These are phyloP conservation scores for Gallinago jamesoni DNA, from an alignment of 2,113 vertebrate species.

Conservation along the genomic window DNA sequence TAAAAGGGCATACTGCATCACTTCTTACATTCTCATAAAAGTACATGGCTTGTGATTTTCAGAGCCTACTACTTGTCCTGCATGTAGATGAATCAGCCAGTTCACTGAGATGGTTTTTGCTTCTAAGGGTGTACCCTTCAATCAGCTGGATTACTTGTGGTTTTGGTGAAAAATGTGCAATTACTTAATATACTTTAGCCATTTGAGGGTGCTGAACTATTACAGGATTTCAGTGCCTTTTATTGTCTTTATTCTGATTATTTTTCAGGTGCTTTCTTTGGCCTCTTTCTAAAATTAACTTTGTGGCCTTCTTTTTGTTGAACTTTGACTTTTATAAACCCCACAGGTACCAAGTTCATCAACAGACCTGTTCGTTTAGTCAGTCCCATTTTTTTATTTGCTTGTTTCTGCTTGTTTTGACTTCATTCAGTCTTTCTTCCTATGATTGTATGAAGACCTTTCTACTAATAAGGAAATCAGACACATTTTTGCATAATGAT, in stretches of 20 bases:
- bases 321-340: neutral
- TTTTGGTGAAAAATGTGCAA: neutral
- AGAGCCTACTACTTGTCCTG: accelerated
- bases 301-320: neutral
- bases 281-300: neutral
- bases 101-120: neutral
- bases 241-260: neutral
- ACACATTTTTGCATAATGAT: neutral
- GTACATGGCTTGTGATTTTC: neutral
- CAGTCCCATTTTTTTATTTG: neutral
- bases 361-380: neutral
- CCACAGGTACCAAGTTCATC: neutral
- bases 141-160: neutral
- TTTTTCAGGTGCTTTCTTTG: neutral
- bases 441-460: neutral
- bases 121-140: neutral
- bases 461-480: neutral
- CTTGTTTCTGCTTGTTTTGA: neutral
- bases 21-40: accelerated
- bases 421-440: neutral
- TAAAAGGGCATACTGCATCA: accelerated
- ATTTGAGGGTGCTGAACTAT: neutral
- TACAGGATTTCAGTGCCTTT: neutral
- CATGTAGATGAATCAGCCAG: accelerated
- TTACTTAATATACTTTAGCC: neutral